Conservation (phyloP, 2,113 vertebrate genomes). For the Protobothrops mucrosquamatus region DNA sequence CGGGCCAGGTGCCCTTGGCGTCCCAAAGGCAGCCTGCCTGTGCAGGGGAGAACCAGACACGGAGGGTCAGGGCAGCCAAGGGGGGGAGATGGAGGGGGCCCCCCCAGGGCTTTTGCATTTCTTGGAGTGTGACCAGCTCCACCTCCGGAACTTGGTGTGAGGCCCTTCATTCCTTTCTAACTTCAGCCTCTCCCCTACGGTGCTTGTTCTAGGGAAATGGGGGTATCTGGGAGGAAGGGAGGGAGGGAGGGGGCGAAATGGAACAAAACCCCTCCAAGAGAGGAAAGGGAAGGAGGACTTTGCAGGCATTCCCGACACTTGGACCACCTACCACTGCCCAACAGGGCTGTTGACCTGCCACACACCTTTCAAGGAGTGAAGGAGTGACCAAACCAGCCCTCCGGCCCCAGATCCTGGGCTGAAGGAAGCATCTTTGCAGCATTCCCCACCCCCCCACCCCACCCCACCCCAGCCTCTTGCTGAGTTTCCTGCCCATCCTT, state of each 20-base stretch:
- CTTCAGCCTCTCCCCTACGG: neutral
- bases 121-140: neutral
- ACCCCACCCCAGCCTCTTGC: neutral
- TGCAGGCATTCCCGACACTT: neutral
- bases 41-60: neutral
- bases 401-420: neutral
- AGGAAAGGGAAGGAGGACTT: neutral
- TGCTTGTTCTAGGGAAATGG: neutral
- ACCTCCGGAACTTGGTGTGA: too few relatives aligned
- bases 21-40: neutral
- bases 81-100: neutral
- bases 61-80: neutral
- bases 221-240: neutral
- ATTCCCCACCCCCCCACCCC: rapidly evolving
- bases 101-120: neutral
- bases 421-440: neutral
- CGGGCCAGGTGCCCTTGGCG: neutral
- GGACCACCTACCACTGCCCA: neutral
- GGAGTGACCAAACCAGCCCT: neutral
- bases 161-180: neutral
- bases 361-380: neutral
- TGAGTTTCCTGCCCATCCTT: neutral
- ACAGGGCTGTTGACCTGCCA: neutral
- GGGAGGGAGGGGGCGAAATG: neutral
- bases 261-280: neutral